A percentile compares a stretch with the other conserved stretches of the same genome.
Conservation (phyloP, 1,140 invertebrate species). For the Notospermus geniculatus region DNA sequence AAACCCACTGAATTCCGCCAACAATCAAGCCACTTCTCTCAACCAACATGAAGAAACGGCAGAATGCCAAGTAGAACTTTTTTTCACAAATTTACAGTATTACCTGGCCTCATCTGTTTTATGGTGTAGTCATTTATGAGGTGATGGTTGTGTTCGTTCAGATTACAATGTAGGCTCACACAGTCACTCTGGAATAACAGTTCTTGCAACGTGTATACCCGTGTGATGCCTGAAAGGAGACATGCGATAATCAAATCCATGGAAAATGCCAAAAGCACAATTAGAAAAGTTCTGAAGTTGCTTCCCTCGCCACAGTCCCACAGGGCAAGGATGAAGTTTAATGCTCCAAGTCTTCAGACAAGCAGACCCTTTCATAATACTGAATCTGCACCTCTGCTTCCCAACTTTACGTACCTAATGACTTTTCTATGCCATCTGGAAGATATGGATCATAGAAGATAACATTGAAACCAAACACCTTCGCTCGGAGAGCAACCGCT, state of each 20-base stretch:
- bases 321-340: no score
- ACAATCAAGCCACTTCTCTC: no score
- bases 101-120: constrained; percentile 82
- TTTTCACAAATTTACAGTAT: neutral
- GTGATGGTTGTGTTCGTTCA: constrained; percentile 97
- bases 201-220: constrained; percentile 91
- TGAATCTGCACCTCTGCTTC: no score
- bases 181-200: constrained; percentile 95
- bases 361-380: no score
- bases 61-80: no score
- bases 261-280: no score
- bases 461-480: constrained; percentile 96
- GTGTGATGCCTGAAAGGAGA: constrained; percentile 68
- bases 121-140: constrained; percentile 97
- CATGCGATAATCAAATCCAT: neutral
- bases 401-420: constrained; percentile 64
- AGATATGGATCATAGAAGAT: constrained; percentile 98
- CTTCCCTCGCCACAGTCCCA: no score
- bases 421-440: constrained; percentile 94
- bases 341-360: no score
- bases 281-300: no score
- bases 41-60: no score
- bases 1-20: neutral
- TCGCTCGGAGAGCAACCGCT: constrained; percentile 90
- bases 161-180: constrained; percentile 93